Conservation (phyloP, 1,140 invertebrate genomes). For the Euura lappo region DNA sequence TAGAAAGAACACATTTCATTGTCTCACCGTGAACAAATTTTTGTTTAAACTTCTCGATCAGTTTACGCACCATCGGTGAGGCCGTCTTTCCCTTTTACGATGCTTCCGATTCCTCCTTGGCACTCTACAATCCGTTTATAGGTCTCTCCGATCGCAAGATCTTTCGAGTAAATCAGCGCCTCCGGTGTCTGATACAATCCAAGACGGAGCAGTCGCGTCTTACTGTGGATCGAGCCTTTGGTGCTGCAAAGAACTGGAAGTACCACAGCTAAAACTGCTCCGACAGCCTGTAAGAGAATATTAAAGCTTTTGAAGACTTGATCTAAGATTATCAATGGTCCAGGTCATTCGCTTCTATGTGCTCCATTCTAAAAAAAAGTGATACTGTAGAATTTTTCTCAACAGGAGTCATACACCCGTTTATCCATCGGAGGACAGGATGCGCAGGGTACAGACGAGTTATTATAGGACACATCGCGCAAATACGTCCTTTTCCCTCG, state of each 20-base stretch:
- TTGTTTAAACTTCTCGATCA: neutral
- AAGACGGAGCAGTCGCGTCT: constrained; percentile 11
- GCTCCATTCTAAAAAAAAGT: too few relatives aligned
- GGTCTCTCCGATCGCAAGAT: constrained; percentile 27
- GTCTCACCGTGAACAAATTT: too few relatives aligned
- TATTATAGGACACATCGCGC: too few relatives aligned
- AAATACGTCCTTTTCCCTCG: too few relatives aligned
- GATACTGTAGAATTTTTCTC: too few relatives aligned
- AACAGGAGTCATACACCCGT: too few relatives aligned
- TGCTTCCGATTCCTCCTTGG: constrained; percentile 22
- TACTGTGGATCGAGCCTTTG: constrained; percentile 29
- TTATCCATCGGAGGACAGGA: too few relatives aligned
- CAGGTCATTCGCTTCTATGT: neutral
- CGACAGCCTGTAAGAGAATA: constrained; percentile 20
- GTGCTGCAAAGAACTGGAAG: constrained; percentile 14
- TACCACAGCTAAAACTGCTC: neutral
- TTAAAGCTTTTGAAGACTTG: constrained; percentile 18
- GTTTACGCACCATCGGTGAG: constrained; percentile 31
- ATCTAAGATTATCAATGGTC: neutral
- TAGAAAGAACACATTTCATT: neutral
- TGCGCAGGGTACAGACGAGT: too few relatives aligned
- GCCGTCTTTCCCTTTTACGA: constrained; percentile 15
- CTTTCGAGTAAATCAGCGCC: constrained; percentile 38
- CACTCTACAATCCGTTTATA: constrained; percentile 33
- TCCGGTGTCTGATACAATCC: constrained; percentile 28